Evolutionary conservation across 2,888 invertebrate genomes (phyloP).

Genomic region (Callinectes sapidus): DNA sequence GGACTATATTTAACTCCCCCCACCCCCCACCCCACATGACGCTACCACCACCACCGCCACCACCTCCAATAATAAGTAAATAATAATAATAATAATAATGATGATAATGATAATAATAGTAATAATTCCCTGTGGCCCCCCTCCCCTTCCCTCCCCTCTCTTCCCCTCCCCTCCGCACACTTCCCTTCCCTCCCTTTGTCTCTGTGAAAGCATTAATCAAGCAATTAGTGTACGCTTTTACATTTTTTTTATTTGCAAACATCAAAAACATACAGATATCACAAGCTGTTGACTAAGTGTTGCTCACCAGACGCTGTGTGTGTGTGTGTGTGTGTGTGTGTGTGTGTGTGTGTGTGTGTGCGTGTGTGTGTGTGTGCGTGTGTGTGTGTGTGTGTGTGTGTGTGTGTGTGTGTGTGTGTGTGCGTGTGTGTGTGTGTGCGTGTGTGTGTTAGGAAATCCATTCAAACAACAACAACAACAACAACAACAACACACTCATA

Average conservation of each 20-base stretch:
- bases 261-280: constrained; percentile 33
- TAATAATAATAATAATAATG: background rate
- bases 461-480: background rate
- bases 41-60: background rate
- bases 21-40: background rate
- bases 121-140: too few relatives aligned
- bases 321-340: constrained; percentile 38
- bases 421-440: constrained; percentile 43
- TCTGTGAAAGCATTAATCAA: background rate
- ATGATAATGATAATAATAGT: background rate
- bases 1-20: background rate
- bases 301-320: background rate
- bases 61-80: background rate
- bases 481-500: background rate
- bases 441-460: background rate
- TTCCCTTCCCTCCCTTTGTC: background rate
- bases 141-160: background rate
- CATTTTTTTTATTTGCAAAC: constrained; percentile 6
- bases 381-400: constrained; percentile 35
- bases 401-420: constrained; percentile 43
- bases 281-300: background rate
- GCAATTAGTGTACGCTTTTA: background rate
- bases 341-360: constrained; percentile 46
- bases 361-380: constrained; percentile 41
- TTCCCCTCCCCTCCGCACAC: background rate